Evolutionary conservation across 2,113 vertebrate genomes (phyloP), one percentile per base, ranked within the genome.

Genomic region (Grantiella picta): DNA sequence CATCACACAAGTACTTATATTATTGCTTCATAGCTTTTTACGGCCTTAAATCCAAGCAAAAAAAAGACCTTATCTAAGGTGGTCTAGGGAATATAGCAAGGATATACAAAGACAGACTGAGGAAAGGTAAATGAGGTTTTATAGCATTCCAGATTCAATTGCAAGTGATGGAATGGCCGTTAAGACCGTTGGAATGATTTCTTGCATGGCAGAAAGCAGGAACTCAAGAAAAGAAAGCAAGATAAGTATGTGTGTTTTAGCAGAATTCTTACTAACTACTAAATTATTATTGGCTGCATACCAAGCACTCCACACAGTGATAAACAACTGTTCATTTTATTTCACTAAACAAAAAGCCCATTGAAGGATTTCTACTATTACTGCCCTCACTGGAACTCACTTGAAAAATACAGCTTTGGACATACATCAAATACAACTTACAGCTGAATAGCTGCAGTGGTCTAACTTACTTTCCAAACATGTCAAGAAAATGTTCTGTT

Each of bases 321-420:
- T 85, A 96, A 93, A 96, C 88, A 93, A 97, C 80, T 56, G 94
- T 27, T 96, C 93, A 64, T 64, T 97, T 92, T 92, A 93, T 78
- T 93, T 92, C 85, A 65, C 95, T 64, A 96, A 93, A 97, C 95
- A 96, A 96, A 88, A 95, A 96, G 71, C 68, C 68, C 82, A 95
- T 94, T 96, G 85, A 96, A 92, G 69, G 72, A 75, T 71, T 83
- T 70, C 68, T 92, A 75, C 82, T 80, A 78, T 83, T 92, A 83
- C 90, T 81, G 76, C 52, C 66, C 71, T 93, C 94, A 80, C 71
- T 95, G 92, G 88, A 96, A 80, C 76, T 81, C 78, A 71, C 64
- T 96, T 93, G 85, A 80, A 91, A 97, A 96, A 94, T 60, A 92
- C 54, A 93, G 79, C 92, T 94, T 97, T 96, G 95, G 94, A 96